phyloP scores from a whole-genome alignment of 2,113 vertebrate species.

The Melanotaenia duboulayi region DNA sequence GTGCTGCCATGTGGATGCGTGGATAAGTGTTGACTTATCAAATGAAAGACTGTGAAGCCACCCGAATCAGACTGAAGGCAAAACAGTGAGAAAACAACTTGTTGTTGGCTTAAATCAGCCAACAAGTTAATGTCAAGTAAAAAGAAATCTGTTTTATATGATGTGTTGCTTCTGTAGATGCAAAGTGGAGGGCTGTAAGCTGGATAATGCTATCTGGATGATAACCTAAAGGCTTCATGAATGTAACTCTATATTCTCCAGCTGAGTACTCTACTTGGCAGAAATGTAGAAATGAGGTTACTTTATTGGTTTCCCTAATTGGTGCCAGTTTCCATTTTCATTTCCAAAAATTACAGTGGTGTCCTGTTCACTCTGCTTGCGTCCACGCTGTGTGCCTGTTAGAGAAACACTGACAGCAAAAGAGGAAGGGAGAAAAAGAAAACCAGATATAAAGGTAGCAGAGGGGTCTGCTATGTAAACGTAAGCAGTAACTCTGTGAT shows the following conservation, averaged over 20 bases:
- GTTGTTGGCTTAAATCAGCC: conserved; percentile 12
- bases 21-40: conserved; percentile 50
- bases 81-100: conserved; percentile 3
- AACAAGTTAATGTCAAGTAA: conserved; percentile 1
- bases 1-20: conserved; percentile 27
- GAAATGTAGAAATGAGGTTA: conserved; percentile 72
- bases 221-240: conserved; percentile 66
- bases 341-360: conserved; percentile 79
- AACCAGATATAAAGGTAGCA: conserved; percentile 26
- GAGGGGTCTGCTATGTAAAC: conserved; percentile 59
- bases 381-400: conserved; percentile 25
- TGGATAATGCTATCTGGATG: conserved; percentile 73
- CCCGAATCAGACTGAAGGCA: conserved; percentile 1
- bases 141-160: conserved; percentile 6
- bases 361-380: conserved; percentile 52
- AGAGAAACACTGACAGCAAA: conserved; percentile 6
- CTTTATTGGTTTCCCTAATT: conserved; percentile 82
- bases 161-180: conserved; percentile 18
- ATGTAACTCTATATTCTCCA: conserved; percentile 67
- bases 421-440: conserved; percentile 2
- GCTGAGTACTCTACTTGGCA: conserved; percentile 74
- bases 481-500: conserved; percentile 61
- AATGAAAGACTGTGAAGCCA: conserved; percentile 41
- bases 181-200: conserved; percentile 17
- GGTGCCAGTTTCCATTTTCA: conserved; percentile 84